phyloP scores from a whole-genome alignment of 2,113 vertebrate genomes.

The Paratilapia polleni region DNA sequence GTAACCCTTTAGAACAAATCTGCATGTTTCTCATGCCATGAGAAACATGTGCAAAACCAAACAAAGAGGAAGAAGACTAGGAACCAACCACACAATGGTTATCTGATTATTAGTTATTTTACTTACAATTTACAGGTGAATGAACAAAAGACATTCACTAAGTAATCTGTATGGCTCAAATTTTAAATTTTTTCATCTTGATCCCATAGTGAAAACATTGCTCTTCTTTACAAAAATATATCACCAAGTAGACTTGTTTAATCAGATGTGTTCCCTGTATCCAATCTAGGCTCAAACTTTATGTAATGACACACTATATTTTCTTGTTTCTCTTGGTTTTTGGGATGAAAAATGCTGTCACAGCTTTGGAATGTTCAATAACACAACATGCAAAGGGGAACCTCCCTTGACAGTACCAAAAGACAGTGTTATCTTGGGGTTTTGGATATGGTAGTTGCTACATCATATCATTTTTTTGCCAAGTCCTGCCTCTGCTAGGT shows the following conservation, averaged over 20 bases:
- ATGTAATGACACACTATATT: neutral
- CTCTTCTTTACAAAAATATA: neutral
- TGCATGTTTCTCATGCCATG: too few relatives aligned
- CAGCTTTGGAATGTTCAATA: constrained; percentile 34
- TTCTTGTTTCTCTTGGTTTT: constrained; percentile 10
- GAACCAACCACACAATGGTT: neutral
- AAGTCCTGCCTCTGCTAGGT: neutral
- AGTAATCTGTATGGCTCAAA: neutral
- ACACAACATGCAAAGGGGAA: constrained; percentile 4
- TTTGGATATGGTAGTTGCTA: constrained; percentile 15
- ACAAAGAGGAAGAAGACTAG: too few relatives aligned
- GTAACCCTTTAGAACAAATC: too few relatives aligned
- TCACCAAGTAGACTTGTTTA: neutral
- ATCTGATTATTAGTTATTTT: too few relatives aligned
- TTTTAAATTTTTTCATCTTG: too few relatives aligned
- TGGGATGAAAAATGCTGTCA: constrained; percentile 13
- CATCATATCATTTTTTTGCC: constrained; percentile 4
- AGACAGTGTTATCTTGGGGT: neutral
- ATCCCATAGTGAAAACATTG: neutral
- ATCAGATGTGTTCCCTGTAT: neutral
- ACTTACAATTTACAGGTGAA: neutral
- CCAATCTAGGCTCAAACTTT: neutral
- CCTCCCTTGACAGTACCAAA: neutral
- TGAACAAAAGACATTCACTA: neutral
- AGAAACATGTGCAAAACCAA: too few relatives aligned